Evolutionary conservation across 1,140 invertebrate genomes (phyloP).

Genomic region (Brachionus angularis): DNA sequence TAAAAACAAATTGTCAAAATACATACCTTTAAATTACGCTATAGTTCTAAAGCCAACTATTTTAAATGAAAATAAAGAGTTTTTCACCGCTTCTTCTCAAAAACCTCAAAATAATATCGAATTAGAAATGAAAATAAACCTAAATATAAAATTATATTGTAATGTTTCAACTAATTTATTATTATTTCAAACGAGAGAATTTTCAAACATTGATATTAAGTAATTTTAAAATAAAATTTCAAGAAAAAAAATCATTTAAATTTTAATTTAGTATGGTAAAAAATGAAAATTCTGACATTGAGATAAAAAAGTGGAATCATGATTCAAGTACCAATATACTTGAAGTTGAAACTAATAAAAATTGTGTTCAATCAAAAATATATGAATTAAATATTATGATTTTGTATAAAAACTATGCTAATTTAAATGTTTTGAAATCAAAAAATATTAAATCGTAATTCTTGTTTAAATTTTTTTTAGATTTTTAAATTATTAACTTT

Average conservation of each 20-base stretch:
- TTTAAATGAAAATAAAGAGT: too few relatives aligned
- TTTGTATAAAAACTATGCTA: constrained; percentile 10
- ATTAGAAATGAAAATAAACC: neutral
- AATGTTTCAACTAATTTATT: neutral
- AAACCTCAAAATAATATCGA: neutral
- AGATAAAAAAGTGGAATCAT: constrained; percentile 24
- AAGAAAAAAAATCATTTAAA: neutral
- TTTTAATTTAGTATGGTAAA: neutral
- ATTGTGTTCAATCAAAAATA: neutral
- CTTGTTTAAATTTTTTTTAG: neutral
- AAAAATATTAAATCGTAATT: neutral
- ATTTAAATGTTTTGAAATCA: neutral
- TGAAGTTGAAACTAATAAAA: neutral
- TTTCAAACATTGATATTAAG: constrained; percentile 23
- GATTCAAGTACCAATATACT: constrained; percentile 19
- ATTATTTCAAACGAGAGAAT: neutral
- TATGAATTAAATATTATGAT: constrained; percentile 9
- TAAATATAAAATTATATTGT: neutral
- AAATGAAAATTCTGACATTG: neutral
- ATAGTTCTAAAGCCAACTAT: neutral
- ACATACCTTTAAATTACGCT: constrained; percentile 12
- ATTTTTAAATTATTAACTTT: too few relatives aligned
- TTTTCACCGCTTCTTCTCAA: too few relatives aligned
- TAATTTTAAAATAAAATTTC: neutral
- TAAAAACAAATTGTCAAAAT: neutral